A percentile compares a stretch with the other conserved stretches of the same genome.
phyloP scores from a whole-genome alignment of 2,888 invertebrate genomes.

The Agrochola lota region DNA sequence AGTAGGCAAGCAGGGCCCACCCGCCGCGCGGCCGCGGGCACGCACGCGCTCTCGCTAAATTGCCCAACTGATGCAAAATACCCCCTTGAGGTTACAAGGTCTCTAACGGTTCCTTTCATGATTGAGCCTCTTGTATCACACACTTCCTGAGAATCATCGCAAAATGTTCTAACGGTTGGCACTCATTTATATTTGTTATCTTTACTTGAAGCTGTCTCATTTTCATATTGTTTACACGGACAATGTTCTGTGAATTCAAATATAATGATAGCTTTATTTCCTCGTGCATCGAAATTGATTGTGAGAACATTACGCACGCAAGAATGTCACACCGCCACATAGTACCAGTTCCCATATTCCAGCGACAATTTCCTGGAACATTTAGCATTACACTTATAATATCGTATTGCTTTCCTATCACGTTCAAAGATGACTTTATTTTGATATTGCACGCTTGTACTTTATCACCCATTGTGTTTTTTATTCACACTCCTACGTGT shows the following conservation, averaged over 20 bases:
- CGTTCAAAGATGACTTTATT: conserved; percentile 87
- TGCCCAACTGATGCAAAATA: conserved; percentile 70
- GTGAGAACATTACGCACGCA: conserved; percentile 60
- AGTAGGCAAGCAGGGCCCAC: conserved; percentile 81
- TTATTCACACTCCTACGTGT: conserved; percentile 79
- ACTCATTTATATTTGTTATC: neutral
- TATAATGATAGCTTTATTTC: conserved; percentile 28
- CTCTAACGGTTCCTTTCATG: conserved; percentile 78
- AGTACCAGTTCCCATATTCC: conserved; percentile 68
- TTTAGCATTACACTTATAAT: conserved; percentile 71
- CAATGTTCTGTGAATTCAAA: conserved; percentile 31
- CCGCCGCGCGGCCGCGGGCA: conserved; percentile 82
- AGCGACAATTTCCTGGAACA: conserved; percentile 78
- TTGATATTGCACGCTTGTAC: conserved; percentile 84
- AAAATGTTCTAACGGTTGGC: conserved; percentile 28
- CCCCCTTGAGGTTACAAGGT: conserved; percentile 58
- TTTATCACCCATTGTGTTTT: conserved; percentile 86
- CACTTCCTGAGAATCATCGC: conserved; percentile 43
- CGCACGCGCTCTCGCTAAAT: conserved; percentile 82
- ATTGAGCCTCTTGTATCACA: conserved; percentile 67
- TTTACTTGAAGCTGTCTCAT: neutral
- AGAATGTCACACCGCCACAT: conserved; percentile 55
- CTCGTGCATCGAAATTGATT: conserved; percentile 46
- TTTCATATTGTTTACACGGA: conserved; percentile 20
- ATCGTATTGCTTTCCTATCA: conserved; percentile 78